These are phyloP conservation scores for Cryptosula pallasiana DNA, from an alignment of 2,888 invertebrate species.

Conservation along the genomic window DNA sequence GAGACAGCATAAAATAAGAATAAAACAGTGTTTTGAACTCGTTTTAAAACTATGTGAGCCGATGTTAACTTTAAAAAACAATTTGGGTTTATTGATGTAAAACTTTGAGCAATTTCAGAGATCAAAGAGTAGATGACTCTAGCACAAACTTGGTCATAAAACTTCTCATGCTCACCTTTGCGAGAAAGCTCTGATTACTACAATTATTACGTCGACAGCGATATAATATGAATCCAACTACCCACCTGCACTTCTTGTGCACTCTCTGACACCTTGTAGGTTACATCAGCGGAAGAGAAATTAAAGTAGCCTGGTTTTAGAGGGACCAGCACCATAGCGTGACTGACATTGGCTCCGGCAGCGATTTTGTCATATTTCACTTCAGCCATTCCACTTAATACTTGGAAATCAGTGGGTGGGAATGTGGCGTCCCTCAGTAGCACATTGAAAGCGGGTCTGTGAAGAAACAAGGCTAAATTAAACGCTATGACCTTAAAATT, in stretches of 20 bases:
- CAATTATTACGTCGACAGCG: background rate
- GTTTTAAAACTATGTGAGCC: too few relatives aligned
- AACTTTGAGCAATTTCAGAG: background rate
- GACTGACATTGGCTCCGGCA: constrained; percentile 87
- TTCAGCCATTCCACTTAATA: constrained; percentile 75
- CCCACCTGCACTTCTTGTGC: constrained; percentile 62
- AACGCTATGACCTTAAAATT: too few relatives aligned
- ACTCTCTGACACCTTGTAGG: constrained; percentile 74
- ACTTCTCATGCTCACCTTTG: too few relatives aligned
- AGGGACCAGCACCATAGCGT: constrained; percentile 85
- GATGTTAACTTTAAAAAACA: too few relatives aligned
- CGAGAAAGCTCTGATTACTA: background rate
- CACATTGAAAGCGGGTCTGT: constrained; percentile 77
- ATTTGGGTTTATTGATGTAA: too few relatives aligned
- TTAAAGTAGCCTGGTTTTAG: constrained; percentile 89
- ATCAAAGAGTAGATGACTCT: too few relatives aligned
- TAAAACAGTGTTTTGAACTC: too few relatives aligned
- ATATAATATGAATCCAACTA: background rate
- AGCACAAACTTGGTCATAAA: too few relatives aligned
- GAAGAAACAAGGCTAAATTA: too few relatives aligned
- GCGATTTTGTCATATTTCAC: constrained; percentile 80
- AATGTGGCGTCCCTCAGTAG: constrained; percentile 84
- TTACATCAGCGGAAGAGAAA: constrained; percentile 88
- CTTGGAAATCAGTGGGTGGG: constrained; percentile 82
- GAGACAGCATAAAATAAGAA: too few relatives aligned